Percentiles rank a stretch among this genome's conserved stretches.
These are phyloP conservation scores for Bucorvus abyssinicus DNA, from an alignment of 2,797 vertebrate species.

Conservation along the genomic window DNA sequence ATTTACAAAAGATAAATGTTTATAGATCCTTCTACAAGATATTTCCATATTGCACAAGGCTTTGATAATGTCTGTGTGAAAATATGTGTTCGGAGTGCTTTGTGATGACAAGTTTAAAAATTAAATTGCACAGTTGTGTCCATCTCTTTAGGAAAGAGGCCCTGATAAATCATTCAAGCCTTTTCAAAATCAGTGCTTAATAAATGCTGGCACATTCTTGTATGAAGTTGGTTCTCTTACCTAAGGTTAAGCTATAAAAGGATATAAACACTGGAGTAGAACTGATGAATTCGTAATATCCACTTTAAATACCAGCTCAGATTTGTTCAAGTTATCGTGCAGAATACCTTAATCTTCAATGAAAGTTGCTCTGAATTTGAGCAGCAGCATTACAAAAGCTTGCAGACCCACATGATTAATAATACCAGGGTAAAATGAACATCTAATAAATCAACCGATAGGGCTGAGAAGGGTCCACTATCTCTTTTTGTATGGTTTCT, in stretches of 20 bases:
- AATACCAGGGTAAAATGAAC: neutral
- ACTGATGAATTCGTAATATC: neutral
- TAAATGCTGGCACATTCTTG: neutral
- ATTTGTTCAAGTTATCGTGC: neutral
- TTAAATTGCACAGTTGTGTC: neutral
- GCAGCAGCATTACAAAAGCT: neutral
- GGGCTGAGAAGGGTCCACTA: neutral
- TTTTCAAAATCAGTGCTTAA: neutral
- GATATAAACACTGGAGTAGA: neutral
- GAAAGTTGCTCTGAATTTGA: neutral
- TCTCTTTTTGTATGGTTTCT: neutral
- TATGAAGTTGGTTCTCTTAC: neutral
- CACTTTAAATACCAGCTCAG: neutral
- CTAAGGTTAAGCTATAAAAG: slow-evolving; percentile 4
- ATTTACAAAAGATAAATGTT: neutral
- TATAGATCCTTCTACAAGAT: neutral
- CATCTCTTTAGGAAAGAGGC: neutral
- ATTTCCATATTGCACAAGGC: neutral
- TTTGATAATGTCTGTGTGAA: neutral
- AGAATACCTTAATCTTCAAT: neutral
- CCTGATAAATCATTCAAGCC: slow-evolving; percentile 13
- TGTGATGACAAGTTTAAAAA: neutral
- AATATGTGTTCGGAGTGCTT: neutral
- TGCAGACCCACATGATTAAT: neutral
- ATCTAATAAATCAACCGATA: neutral